Base-by-base conservation (phyloP, 2,113 vertebrate genomes). In the Orycteropus afer region DNA sequence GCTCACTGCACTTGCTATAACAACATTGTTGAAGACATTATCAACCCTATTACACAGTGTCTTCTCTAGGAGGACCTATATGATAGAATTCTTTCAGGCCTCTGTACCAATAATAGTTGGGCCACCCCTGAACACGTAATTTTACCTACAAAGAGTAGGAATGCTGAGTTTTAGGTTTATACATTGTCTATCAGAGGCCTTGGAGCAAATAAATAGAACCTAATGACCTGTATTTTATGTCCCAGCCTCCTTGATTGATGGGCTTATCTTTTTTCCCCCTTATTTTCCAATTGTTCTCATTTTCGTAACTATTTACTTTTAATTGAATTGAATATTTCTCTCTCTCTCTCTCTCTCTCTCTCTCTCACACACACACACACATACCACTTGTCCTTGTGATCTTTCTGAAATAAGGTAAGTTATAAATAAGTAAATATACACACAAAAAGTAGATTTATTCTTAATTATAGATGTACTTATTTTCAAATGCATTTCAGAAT, bases 401-500 rank as follows among this genome's bases (percentile, higher is more conserved):
- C 20, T 95, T 90, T 84, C 20, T 45, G 22, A 97, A 93, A 85
- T 90, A 91, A 91, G 79, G 18, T 89, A 86, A 49, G 4, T 67
- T 80, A 74, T 40, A 85, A 90, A 82, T n/a, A 65, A 74, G 15
- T 34, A 87, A 90, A 69, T 45, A 71, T 49, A 42, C 15, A 51
- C 53, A 55, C 10, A 93, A 86, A 86, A 67, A 69, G 20, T 53
- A 89, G 32, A 79, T 40, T 32, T 69, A 80, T 77, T 34, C 10
- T 78, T 89, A 86, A 81, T 90, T 92, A n/a, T 22, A 86, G 23
- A 79, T 45, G 37, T 40, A 40, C 9, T 32, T 86, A 34, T 55
- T 89, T 40, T 57, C 1, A 25, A 76, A 93, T 1, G 85, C 12
- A 69, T 57, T 88, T 92, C 27, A 88, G 88, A 84, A 88, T 51